Base-by-base conservation (phyloP, 2,888 invertebrate genomes). In the Latheticus oryzae region DNA sequence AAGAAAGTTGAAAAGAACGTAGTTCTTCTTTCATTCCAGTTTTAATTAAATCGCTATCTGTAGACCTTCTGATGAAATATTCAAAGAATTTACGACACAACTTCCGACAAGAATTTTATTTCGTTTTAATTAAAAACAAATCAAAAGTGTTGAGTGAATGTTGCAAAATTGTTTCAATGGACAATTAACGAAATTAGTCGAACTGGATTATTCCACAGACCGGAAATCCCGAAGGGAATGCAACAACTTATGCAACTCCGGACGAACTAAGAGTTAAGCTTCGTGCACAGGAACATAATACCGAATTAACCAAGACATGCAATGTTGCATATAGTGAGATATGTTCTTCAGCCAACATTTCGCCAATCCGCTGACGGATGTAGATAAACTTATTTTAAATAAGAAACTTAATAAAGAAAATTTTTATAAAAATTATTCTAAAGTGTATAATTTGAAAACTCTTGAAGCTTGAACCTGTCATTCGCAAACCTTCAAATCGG, bases 191-290 rank as follows among this genome's bases (percentile, higher is more conserved):
- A 55, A 55, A 47, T 55, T 55, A 55, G 37, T 33, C 35, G 28
- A 15, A 17, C 24, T 26, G 17, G 16, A 26, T 43, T 53, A 43
- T 33, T 5, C 33, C 35, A 24, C 26, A 37, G 38, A 47, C 55
- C 70, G 65, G 68, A 70, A 75, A 72, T 70, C 70, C 71, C 71
- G 61, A 50, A 58, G 69, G 71, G 70, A 69, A 71, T 70, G 70
- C 66, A 68, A 64, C 69, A 70, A 69, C 68, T 70, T 71, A 66
- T 60, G 61, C 45, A 55, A 35, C 26, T 54, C 24, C 26, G 11
- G 33, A 30, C 5, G 24, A 35, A 35, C 23, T 35, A 48, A 38
- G 50, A 50, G 50, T 19, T 50, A 48, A 48, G 48, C 48, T 50
- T 28, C 38, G 37, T 5, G 28, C 50, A 50, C 38, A 42, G 40